These are phyloP conservation scores for Glyptemys insculpta DNA, from an alignment of 2,797 vertebrate genomes.

Conservation along the genomic window DNA sequence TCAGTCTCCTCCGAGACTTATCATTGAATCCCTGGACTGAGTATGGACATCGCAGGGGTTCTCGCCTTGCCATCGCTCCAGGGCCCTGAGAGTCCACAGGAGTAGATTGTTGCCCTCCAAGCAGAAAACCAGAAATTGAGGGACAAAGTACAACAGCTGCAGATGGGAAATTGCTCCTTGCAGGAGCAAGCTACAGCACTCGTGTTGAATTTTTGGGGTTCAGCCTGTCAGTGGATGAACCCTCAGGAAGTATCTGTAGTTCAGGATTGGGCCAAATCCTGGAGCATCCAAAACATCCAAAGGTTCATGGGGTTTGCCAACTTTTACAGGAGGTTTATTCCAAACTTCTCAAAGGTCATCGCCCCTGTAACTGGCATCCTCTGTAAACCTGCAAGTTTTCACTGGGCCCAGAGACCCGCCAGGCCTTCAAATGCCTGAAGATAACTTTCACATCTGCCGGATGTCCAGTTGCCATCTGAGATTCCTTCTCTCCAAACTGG, in stretches of 20 bases:
- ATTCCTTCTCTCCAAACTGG: background rate
- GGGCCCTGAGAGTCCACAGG: background rate
- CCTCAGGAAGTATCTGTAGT: background rate
- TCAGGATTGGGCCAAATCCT: background rate
- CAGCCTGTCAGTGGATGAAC: background rate
- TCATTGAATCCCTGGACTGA: background rate
- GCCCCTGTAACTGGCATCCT: background rate
- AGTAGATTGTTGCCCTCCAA: background rate
- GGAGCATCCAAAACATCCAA: background rate
- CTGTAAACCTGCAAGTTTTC: background rate
- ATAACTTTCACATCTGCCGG: background rate
- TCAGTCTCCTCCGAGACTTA: too few relatives aligned
- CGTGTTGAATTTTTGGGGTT: background rate
- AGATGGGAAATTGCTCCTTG: background rate
- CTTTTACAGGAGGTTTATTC: background rate
- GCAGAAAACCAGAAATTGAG: background rate
- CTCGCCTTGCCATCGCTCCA: background rate
- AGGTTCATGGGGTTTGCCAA: background rate
- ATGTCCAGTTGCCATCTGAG: background rate
- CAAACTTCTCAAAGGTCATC: background rate
- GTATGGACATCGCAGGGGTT: background rate
- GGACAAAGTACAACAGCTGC: background rate
- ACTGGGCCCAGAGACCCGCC: background rate
- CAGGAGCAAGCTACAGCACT: background rate
- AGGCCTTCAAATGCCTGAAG: background rate